Conservation (phyloP, 2,888 invertebrate genomes). For the Cryptophagus acutangulus region DNA sequence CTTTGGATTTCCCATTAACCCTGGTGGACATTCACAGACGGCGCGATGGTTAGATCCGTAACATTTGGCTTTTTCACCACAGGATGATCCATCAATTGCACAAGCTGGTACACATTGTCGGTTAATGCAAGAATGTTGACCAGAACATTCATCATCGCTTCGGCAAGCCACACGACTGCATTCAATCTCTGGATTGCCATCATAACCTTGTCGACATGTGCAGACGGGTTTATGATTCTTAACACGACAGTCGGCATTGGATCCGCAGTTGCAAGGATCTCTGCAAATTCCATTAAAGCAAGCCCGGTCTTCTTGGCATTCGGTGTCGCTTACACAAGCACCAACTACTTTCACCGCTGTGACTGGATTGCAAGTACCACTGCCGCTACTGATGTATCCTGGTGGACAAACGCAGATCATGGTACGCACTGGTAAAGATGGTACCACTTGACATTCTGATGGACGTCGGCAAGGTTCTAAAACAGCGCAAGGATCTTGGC, state of each 20-base stretch:
- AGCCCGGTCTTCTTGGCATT: slow-evolving; percentile 72
- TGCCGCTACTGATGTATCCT: slow-evolving; percentile 80
- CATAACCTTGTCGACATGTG: slow-evolving; percentile 75
- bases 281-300: slow-evolving; percentile 76
- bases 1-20: slow-evolving; percentile 76
- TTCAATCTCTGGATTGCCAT: slow-evolving; percentile 79
- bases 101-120: slow-evolving; percentile 79
- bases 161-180: slow-evolving; percentile 72
- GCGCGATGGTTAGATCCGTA: slow-evolving; percentile 75
- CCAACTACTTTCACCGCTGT: slow-evolving; percentile 56
- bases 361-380: slow-evolving; percentile 73
- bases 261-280: slow-evolving; percentile 81
- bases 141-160: slow-evolving; percentile 71
- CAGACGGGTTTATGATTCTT: slow-evolving; percentile 84
- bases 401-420: slow-evolving; percentile 88
- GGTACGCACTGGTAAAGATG: slow-evolving; percentile 77
- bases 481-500: slow-evolving; percentile 75
- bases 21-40: slow-evolving; percentile 77
- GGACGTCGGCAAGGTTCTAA: slow-evolving; percentile 76
- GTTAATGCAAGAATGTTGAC: slow-evolving; percentile 78
- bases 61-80: slow-evolving; percentile 75
- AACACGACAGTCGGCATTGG: slow-evolving; percentile 78
- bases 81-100: slow-evolving; percentile 62
- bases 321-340: slow-evolving; percentile 69
- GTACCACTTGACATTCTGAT: slow-evolving; percentile 74